Conservation (phyloP, 1,140 invertebrate species). For the Rhyzopertha dominica region DNA sequence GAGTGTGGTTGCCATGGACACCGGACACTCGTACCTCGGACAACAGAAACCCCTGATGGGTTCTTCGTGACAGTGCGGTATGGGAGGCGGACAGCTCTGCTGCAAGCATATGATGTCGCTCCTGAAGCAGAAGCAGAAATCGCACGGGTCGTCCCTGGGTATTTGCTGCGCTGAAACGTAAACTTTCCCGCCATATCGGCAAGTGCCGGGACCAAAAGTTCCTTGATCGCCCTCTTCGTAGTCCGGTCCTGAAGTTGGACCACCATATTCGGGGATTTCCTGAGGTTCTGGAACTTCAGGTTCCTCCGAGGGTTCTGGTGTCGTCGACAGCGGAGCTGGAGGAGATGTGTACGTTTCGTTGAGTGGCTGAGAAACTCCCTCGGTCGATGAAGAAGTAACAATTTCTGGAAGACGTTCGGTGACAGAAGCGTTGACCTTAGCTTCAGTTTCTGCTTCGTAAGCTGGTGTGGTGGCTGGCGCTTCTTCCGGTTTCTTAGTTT, state of each 20-base stretch:
- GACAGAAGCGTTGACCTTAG: too few species aligned
- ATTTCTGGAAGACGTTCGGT: too few species aligned
- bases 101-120: slow-evolving; percentile 93
- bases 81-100: slow-evolving; percentile 91
- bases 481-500: slow-evolving; percentile 9
- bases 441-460: too few species aligned
- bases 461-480: slow-evolving; percentile 28
- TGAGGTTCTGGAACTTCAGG: slow-evolving; percentile 14
- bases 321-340: neutral
- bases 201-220: slow-evolving; percentile 79
- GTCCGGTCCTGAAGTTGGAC: slow-evolving; percentile 51
- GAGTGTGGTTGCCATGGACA: slow-evolving; percentile 71
- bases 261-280: slow-evolving; percentile 36
- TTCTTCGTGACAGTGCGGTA: slow-evolving; percentile 83
- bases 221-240: slow-evolving; percentile 67
- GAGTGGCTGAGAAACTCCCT: neutral
- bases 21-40: slow-evolving; percentile 88
- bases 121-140: slow-evolving; percentile 96
- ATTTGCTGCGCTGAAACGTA: slow-evolving; percentile 94
- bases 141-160: slow-evolving; percentile 87
- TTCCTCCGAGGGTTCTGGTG: neutral
- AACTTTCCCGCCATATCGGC: slow-evolving; percentile 84
- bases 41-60: slow-evolving; percentile 91
- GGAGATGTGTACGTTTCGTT: neutral
- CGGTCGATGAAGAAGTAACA: slow-evolving; percentile 8